These are phyloP conservation scores for Agrotis ipsilon DNA, from an alignment of 2,888 invertebrate species.

Conservation along the genomic window DNA sequence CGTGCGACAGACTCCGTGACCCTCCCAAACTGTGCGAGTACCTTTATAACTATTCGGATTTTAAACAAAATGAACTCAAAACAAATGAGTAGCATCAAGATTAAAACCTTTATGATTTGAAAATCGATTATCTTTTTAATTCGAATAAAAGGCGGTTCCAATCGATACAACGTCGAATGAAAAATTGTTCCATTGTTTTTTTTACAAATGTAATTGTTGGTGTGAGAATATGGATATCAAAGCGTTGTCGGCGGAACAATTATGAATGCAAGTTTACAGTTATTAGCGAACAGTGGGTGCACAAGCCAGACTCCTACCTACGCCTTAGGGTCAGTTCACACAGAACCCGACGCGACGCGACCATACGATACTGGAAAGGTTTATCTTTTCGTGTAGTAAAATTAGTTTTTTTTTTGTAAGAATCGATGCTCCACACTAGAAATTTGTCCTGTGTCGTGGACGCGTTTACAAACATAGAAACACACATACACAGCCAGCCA, in stretches of 20 bases:
- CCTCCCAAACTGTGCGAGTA: no score
- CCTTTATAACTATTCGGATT: background rate
- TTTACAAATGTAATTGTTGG: constrained; percentile 17
- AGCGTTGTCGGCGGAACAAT: constrained; percentile 33
- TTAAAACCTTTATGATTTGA: constrained; percentile 3
- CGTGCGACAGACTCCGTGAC: no score
- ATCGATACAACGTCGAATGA: constrained; percentile 7
- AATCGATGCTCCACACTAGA: no score
- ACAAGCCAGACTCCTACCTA: constrained; percentile 22
- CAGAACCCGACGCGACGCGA: no score
- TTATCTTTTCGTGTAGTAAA: no score
- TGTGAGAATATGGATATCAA: constrained; percentile 10
- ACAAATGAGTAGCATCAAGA: constrained; percentile 8
- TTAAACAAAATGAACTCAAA: constrained; percentile 6
- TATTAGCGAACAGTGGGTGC: constrained; percentile 35
- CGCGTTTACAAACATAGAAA: no score
- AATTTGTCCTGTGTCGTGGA: no score
- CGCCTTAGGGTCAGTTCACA: constrained; percentile 6
- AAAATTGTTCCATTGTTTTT: constrained; percentile 7
- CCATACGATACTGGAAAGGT: no score
- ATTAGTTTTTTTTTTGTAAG: no score
- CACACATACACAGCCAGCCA: no score
- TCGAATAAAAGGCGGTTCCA: background rate
- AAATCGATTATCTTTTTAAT: constrained; percentile 18
- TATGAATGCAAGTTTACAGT: constrained; percentile 38